Evolutionary conservation across 2,113 vertebrate species (phyloP).

Genomic region (Megaleporinus macrocephalus): DNA sequence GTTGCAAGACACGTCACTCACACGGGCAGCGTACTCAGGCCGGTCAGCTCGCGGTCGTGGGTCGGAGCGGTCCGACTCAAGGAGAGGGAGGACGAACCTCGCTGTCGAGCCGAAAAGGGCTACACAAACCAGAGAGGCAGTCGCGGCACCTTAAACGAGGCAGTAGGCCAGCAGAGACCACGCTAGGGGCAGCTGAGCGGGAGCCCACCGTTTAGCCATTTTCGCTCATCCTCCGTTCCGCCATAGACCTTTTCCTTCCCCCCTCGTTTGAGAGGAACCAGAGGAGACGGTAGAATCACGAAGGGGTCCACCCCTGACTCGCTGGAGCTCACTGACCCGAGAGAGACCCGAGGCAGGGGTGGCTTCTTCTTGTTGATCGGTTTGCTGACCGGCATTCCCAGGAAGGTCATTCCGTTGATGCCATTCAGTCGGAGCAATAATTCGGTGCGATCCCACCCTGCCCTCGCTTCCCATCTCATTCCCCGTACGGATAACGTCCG

Average conservation of each 20-base stretch:
- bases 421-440: constrained; percentile 48
- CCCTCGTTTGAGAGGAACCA: background rate
- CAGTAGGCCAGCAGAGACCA: background rate
- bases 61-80: constrained; percentile 8
- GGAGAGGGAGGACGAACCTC: background rate
- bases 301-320: too few relatives aligned
- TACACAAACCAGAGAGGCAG: constrained; percentile 6
- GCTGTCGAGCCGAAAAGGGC: constrained; percentile 24
- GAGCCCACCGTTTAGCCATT: background rate
- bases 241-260: background rate
- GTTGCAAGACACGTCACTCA: constrained; percentile 22
- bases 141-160: background rate
- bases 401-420: background rate
- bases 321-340: too few relatives aligned
- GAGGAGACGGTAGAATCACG: background rate
- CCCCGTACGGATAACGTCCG: background rate
- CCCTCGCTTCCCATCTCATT: constrained; percentile 5
- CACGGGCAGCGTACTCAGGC: constrained; percentile 28
- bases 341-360: background rate
- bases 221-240: background rate
- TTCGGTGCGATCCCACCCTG: constrained; percentile 18
- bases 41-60: constrained; percentile 15
- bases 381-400: background rate
- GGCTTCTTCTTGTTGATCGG: background rate
- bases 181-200: background rate